phyloP scores from a whole-genome alignment of 2,113 vertebrate species.

The Emberiza fucata region DNA sequence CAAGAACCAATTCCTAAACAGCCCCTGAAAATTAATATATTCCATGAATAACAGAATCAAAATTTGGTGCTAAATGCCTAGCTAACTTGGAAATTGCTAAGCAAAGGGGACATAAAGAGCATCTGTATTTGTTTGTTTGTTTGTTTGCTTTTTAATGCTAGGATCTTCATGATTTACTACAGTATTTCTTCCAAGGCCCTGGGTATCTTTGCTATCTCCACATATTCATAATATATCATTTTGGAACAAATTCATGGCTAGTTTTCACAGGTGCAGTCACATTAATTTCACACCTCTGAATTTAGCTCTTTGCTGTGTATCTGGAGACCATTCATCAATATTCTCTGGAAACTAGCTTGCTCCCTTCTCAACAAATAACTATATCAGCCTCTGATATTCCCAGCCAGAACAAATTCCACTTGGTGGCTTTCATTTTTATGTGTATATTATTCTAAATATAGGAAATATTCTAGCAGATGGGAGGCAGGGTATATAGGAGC shows the following conservation, averaged over 20 bases:
- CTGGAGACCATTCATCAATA: slow-evolving; percentile 45
- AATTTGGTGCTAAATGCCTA: background rate
- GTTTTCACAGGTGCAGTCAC: slow-evolving; percentile 17
- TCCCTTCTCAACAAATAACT: slow-evolving; percentile 28
- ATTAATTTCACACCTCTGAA: slow-evolving; percentile 51
- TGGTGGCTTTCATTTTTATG: slow-evolving; percentile 30
- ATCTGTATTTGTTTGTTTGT: background rate
- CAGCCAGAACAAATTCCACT: slow-evolving; percentile 38
- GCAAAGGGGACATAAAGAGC: background rate
- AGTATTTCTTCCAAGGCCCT: background rate
- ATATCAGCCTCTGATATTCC: slow-evolving; percentile 20
- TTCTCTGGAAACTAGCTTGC: background rate
- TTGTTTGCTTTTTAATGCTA: background rate
- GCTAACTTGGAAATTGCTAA: background rate
- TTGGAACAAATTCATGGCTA: slow-evolving; percentile 10
- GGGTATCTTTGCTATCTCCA: background rate
- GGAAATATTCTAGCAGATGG: slow-evolving; percentile 5
- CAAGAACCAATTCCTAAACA: background rate
- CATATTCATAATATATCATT: background rate
- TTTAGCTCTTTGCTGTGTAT: slow-evolving; percentile 32
- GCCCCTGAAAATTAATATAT: background rate
- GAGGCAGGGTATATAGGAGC: background rate
- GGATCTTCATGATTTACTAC: background rate
- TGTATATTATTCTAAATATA: slow-evolving; percentile 30
- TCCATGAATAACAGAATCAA: background rate